These are phyloP conservation scores for Heliothis peltigera DNA, from an alignment of 2,888 invertebrate species.

Conservation along the genomic window DNA sequence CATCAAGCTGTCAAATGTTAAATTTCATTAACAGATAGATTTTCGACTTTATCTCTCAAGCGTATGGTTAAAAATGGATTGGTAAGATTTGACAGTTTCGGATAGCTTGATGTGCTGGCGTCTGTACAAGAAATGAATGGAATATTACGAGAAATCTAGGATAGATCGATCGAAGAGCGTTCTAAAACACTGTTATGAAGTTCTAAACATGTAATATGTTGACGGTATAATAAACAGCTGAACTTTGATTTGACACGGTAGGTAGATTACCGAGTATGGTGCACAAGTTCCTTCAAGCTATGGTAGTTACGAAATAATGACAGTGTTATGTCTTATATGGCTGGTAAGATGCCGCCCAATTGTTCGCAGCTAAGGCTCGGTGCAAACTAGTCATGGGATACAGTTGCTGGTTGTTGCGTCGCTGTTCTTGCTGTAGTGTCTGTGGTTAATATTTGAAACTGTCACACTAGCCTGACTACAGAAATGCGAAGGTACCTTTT, in stretches of 20 bases:
- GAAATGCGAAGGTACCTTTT: no score
- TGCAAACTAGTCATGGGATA: neutral
- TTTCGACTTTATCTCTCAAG: no score
- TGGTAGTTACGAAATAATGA: constrained; percentile 8
- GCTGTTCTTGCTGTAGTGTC: neutral
- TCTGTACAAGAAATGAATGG: no score
- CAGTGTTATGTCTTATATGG: constrained; percentile 28
- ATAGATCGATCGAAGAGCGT: neutral
- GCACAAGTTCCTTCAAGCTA: neutral
- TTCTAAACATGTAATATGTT: neutral
- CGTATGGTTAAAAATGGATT: no score
- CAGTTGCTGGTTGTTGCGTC: neutral
- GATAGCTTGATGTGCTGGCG: no score
- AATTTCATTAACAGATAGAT: no score
- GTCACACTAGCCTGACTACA: neutral
- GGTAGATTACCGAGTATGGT: neutral
- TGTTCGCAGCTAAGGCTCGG: constrained; percentile 18
- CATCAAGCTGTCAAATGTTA: no score
- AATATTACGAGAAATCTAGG: no score
- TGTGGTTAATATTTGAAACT: neutral
- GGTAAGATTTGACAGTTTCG: no score
- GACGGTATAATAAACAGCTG: neutral
- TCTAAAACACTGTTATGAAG: neutral
- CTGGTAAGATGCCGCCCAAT: constrained; percentile 17
- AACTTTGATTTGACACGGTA: neutral